These are phyloP conservation scores for Suillia variegata DNA, from an alignment of 2,888 invertebrate species.

Conservation along the genomic window DNA sequence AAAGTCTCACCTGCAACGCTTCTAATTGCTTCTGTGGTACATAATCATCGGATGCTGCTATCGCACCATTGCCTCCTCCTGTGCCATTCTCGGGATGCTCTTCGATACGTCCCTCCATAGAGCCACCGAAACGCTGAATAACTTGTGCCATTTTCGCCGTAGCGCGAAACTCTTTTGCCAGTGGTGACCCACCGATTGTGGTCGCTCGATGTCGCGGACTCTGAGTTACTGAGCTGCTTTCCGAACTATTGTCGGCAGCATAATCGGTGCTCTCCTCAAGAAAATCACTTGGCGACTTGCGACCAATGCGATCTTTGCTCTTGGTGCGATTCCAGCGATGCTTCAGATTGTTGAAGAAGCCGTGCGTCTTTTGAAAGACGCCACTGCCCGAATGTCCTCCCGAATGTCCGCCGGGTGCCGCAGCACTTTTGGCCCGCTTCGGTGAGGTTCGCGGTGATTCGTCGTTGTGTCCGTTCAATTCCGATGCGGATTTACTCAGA, in stretches of 20 bases:
- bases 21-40: slow-evolving; percentile 45
- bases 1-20: slow-evolving; percentile 49
- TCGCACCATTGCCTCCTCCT: slow-evolving; percentile 8
- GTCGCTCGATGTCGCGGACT: slow-evolving; percentile 75
- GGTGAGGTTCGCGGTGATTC: slow-evolving; percentile 64
- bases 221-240: slow-evolving; percentile 74
- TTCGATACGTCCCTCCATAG: slow-evolving; percentile 57
- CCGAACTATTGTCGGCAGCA: slow-evolving; percentile 82
- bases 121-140: slow-evolving; percentile 53
- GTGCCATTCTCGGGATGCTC: slow-evolving; percentile 51
- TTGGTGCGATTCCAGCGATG: slow-evolving; percentile 79
- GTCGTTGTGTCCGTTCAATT: slow-evolving; percentile 70
- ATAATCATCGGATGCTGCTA: slow-evolving; percentile 16
- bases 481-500: slow-evolving; percentile 82
- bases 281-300: slow-evolving; percentile 66
- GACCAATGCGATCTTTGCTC: slow-evolving; percentile 70
- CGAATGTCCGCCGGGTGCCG: slow-evolving; percentile 53
- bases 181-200: slow-evolving; percentile 64
- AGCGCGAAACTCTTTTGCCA: slow-evolving; percentile 55
- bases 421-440: slow-evolving; percentile 62
- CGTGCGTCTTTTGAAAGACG: slow-evolving; percentile 81
- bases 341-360: slow-evolving; percentile 81
- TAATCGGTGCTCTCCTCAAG: slow-evolving; percentile 72
- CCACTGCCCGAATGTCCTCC: slow-evolving; percentile 60
- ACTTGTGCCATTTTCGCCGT: slow-evolving; percentile 55